A percentile compares a stretch with the other conserved stretches of the same genome.
Evolutionary conservation across 1,140 invertebrate genomes (phyloP).

Genomic region (Octopus bimaculoides): DNA sequence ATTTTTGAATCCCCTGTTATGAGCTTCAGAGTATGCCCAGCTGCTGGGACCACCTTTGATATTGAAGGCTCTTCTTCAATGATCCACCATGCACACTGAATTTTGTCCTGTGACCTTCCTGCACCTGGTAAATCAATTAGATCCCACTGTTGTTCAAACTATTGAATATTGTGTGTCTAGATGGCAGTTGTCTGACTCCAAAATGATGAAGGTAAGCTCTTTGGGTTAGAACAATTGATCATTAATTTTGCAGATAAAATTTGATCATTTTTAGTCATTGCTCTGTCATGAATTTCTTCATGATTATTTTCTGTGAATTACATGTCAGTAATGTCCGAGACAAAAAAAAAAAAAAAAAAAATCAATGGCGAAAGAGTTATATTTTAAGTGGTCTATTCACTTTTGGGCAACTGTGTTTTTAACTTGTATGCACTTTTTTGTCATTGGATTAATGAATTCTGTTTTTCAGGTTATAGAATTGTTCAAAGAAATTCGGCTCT

Average conservation of each 20-base stretch:
- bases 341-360: too few species aligned
- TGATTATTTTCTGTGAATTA: too few species aligned
- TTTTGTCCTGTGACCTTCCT: neutral
- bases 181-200: neutral
- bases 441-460: neutral
- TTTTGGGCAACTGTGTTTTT: too few species aligned
- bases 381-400: too few species aligned
- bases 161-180: neutral
- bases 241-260: neutral
- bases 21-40: neutral
- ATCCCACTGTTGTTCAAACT: neutral
- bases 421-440: too few species aligned
- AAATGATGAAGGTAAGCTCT: neutral
- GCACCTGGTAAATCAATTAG: neutral
- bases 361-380: too few species aligned
- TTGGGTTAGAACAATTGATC: neutral
- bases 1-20: neutral
- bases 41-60: neutral
- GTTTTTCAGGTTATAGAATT: slow-evolving; percentile 69
- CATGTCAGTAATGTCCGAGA: too few species aligned
- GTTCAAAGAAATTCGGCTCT: slow-evolving; percentile 74
- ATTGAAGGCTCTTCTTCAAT: neutral
- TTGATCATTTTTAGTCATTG: too few species aligned
- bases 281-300: too few species aligned
- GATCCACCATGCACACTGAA: neutral